Evolutionary conservation across 2,113 vertebrate genomes (phyloP).

Genomic region (Bubo bubo): DNA sequence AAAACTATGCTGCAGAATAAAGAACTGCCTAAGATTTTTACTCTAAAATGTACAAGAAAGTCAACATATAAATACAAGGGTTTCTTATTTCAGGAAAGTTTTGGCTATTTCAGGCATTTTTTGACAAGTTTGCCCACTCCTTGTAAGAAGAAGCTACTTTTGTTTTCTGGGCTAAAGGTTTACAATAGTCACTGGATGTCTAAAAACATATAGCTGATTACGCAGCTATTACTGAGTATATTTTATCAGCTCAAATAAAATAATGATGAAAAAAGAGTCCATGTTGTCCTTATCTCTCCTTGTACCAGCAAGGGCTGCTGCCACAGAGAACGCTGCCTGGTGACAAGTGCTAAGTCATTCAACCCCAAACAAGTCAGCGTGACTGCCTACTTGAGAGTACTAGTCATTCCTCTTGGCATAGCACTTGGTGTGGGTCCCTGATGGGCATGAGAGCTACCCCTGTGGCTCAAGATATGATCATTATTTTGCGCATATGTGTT

Average conservation of each 20-base stretch:
- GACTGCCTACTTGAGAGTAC: background rate
- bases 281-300: background rate
- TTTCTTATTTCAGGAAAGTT: background rate
- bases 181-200: background rate
- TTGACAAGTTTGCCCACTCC: background rate
- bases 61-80: background rate
- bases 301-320: background rate
- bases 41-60: background rate
- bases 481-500: background rate
- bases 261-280: background rate
- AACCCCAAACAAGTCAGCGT: background rate
- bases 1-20: background rate
- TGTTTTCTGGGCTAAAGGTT: background rate
- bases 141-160: background rate
- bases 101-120: background rate
- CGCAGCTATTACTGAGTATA: background rate
- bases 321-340: background rate
- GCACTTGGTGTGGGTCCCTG: background rate
- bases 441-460: background rate
- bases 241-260: background rate
- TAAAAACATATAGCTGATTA: background rate
- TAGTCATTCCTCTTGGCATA: background rate
- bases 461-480: background rate
- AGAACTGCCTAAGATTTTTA: background rate
- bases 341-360: background rate